phyloP scores from a whole-genome alignment of 2,888 invertebrate species.

The Prosopocoilus inquinatus region DNA sequence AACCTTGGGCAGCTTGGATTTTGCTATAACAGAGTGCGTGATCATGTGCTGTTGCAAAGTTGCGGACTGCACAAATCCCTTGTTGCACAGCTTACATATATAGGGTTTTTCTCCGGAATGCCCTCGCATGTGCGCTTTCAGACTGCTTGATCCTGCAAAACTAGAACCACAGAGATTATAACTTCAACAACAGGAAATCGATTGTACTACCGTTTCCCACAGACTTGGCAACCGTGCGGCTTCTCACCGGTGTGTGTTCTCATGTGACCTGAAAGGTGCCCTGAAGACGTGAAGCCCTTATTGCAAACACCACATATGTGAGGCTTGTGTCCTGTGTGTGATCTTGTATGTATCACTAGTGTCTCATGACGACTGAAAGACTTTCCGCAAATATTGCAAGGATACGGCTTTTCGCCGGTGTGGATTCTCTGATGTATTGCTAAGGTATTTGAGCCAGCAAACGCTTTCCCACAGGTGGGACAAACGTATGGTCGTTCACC shows the following conservation, averaged over 20 bases:
- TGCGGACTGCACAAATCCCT: conserved; percentile 39
- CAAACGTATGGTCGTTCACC: conserved; percentile 51
- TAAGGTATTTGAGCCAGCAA: conserved; percentile 50
- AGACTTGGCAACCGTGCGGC: conserved; percentile 45
- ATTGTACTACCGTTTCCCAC: conserved; percentile 44
- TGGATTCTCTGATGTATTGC: conserved; percentile 49
- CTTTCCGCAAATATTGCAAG: conserved; percentile 46
- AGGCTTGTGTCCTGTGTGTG: conserved; percentile 49
- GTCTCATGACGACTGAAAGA: conserved; percentile 49
- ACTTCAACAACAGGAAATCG: not conserved
- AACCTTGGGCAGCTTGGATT: conserved; percentile 33
- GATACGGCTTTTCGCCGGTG: conserved; percentile 50
- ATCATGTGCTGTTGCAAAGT: conserved; percentile 40
- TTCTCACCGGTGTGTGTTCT: conserved; percentile 49
- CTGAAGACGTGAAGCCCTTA: conserved; percentile 47
- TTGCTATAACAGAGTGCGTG: conserved; percentile 30
- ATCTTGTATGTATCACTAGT: conserved; percentile 47
- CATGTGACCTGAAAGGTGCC: conserved; percentile 49
- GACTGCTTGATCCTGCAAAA: conserved; percentile 46
- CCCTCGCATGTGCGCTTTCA: conserved; percentile 45
- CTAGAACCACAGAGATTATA: conserved; percentile 24
- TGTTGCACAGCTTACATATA: conserved; percentile 45
- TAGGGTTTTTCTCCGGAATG: conserved; percentile 43
- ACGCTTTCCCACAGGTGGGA: conserved; percentile 49
- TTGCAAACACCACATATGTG: conserved; percentile 47